Percentiles rank a stretch among this genome's conserved stretches.
Evolutionary conservation across 2,888 invertebrate species (phyloP).

Genomic region (Theretra japonica): DNA sequence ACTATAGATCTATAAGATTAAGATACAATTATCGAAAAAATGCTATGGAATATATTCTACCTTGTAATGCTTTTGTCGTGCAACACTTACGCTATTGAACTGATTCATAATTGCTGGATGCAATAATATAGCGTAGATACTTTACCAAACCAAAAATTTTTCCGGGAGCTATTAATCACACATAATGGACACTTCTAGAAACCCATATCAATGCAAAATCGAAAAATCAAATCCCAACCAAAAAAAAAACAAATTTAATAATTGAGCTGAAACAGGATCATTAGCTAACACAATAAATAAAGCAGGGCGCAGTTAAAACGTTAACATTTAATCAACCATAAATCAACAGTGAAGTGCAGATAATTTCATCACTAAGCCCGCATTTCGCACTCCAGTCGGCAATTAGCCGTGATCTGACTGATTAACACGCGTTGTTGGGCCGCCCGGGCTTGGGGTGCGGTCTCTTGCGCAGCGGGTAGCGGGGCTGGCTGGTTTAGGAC

Average conservation of each 20-base stretch:
- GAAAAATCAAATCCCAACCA: not conserved
- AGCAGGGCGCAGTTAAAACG: conserved; percentile 27
- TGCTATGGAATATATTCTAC: no score
- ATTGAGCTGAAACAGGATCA: conserved; percentile 11
- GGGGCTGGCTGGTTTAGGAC: not conserved
- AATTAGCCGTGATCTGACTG: conserved; percentile 80
- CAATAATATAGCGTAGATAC: no score
- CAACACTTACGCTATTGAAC: no score
- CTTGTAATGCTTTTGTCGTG: no score
- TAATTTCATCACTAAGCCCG: conserved; percentile 82
- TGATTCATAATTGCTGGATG: no score
- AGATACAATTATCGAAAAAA: no score
- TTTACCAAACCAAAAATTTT: no score
- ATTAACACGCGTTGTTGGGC: conserved; percentile 78
- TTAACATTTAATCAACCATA: conserved; percentile 62
- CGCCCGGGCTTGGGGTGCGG: conserved; percentile 44
- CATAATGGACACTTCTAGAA: no score
- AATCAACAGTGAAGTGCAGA: conserved; percentile 75
- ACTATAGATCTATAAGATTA: no score
- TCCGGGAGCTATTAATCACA: no score
- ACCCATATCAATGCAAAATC: no score
- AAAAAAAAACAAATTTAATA: not conserved
- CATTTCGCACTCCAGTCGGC: conserved; percentile 80
- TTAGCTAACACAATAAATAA: conserved; percentile 30
- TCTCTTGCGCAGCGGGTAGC: conserved; percentile 38